Percentiles rank a stretch among this genome's conserved stretches.
These are phyloP conservation scores for Sarcoramphus papa DNA, from an alignment of 2,797 vertebrate species.

Conservation along the genomic window DNA sequence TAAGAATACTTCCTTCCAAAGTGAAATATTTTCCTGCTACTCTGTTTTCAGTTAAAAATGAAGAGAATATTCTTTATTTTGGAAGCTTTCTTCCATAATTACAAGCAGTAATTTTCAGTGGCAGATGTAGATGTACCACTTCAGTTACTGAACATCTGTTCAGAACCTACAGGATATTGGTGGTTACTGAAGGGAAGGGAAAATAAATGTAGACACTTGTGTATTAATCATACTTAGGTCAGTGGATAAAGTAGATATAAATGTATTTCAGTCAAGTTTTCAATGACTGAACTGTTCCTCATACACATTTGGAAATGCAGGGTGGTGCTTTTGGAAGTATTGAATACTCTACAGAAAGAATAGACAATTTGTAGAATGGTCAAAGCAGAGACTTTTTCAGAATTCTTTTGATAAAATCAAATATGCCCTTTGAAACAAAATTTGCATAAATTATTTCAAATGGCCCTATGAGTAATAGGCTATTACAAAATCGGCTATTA, in stretches of 20 bases:
- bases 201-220: not conserved
- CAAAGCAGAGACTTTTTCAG: not conserved
- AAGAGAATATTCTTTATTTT: not conserved
- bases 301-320: not conserved
- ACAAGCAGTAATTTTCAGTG: not conserved
- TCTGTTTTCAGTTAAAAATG: not conserved
- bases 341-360: not conserved
- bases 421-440: not conserved
- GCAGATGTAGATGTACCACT: not conserved
- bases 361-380: not conserved
- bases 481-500: not conserved
- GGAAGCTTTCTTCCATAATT: not conserved
- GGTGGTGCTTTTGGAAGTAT: not conserved
- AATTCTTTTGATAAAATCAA: not conserved
- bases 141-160: not conserved
- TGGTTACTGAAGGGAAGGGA: not conserved
- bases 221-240: not conserved
- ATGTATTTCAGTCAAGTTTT: not conserved
- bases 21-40: not conserved
- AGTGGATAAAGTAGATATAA: not conserved
- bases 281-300: not conserved
- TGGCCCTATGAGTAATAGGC: not conserved
- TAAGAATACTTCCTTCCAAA: not conserved
- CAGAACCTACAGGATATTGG: not conserved
- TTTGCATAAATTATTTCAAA: not conserved